phyloP scores from a whole-genome alignment of 2,113 vertebrate genomes.

The Elgaria multicarinata region DNA sequence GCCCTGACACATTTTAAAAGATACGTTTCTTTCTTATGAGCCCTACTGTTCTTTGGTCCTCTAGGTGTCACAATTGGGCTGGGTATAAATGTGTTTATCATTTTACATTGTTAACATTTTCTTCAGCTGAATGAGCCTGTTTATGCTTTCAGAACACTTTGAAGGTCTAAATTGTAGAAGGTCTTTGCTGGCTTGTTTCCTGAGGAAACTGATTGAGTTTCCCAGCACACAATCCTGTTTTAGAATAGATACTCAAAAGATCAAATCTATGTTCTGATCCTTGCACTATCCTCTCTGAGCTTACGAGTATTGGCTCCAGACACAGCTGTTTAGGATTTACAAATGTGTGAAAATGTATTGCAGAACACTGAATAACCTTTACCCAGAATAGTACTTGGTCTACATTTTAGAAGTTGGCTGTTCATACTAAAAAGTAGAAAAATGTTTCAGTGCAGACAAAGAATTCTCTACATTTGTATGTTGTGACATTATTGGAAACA shows the following conservation, averaged over 20 bases:
- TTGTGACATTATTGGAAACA: neutral
- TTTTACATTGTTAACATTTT: slow-evolving; percentile 4
- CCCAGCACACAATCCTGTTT: slow-evolving; percentile 58
- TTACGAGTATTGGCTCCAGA: slow-evolving; percentile 66
- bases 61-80: slow-evolving; percentile 42
- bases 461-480: neutral
- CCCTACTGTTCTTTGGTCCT: slow-evolving; percentile 6
- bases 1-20: neutral
- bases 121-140: slow-evolving; percentile 50
- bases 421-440: neutral
- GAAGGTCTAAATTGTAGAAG: slow-evolving; percentile 50
- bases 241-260: slow-evolving; percentile 62
- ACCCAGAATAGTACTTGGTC: slow-evolving; percentile 44
- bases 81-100: slow-evolving; percentile 47
- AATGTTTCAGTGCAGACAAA: neutral
- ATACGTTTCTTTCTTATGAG: neutral
- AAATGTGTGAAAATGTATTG: slow-evolving; percentile 36
- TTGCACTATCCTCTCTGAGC: slow-evolving; percentile 50
- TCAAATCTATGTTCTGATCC: slow-evolving; percentile 52
- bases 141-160: slow-evolving; percentile 45
- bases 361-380: slow-evolving; percentile 49
- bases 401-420: slow-evolving; percentile 15
- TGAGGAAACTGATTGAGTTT: slow-evolving; percentile 53
- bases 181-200: slow-evolving; percentile 40
- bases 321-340: slow-evolving; percentile 59